phyloP scores from a whole-genome alignment of 1,140 invertebrate species.

The Prorops nasuta region DNA sequence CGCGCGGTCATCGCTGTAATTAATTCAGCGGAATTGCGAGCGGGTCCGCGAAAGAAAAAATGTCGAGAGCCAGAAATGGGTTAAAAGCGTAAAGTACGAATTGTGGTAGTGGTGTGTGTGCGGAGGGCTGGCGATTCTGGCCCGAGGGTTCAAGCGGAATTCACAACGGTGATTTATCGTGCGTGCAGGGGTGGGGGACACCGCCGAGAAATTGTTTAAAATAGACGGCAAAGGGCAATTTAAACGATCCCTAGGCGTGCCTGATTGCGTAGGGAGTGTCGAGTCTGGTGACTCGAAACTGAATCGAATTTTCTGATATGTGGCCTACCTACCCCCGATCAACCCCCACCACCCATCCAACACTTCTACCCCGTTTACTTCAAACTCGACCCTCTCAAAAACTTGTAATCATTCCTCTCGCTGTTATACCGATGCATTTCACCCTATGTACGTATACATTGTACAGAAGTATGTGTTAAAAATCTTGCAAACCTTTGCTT shows the following conservation, averaged over 20 bases:
- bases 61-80: not conserved
- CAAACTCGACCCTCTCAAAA: no score
- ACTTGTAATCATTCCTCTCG: no score
- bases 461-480: no score
- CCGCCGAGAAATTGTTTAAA: not conserved
- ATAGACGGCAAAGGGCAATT: not conserved
- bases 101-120: not conserved
- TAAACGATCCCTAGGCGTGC: not conserved
- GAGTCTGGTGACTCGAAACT: not conserved
- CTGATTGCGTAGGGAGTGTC: not conserved
- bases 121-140: no score
- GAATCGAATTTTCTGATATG: constrained; percentile 24
- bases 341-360: constrained; percentile 21
- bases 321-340: constrained; percentile 21
- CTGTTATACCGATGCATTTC: no score
- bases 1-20: not conserved
- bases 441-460: no score
- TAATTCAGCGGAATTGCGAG: not conserved
- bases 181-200: not conserved
- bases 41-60: not conserved
- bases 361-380: no score
- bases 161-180: not conserved
- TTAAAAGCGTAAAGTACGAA: not conserved
- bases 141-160: not conserved
- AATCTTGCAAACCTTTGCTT: no score